Conservation (phyloP, 2,797 vertebrate genomes). For the Chrosomus eos region DNA sequence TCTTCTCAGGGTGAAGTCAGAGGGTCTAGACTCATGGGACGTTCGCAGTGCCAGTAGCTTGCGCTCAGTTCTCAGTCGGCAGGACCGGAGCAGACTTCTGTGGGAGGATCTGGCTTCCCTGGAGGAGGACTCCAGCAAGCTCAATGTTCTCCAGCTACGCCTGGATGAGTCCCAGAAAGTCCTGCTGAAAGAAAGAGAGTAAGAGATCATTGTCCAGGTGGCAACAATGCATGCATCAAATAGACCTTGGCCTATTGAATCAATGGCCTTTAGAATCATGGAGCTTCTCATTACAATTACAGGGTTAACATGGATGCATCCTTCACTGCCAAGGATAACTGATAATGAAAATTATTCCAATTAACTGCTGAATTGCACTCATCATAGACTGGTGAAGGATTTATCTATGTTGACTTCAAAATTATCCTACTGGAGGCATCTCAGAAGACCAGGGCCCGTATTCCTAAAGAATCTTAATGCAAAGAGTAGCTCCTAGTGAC, state of each 20-base stretch:
- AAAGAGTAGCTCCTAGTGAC: too few species aligned
- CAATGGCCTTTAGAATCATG: neutral
- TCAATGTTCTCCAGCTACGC: slow-evolving; percentile 87
- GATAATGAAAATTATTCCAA: neutral
- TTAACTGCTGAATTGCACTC: neutral
- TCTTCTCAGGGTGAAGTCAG: slow-evolving; percentile 79
- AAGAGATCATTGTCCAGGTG: slow-evolving; percentile 62
- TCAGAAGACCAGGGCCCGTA: neutral
- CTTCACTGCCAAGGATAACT: neutral
- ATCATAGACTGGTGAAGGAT: neutral
- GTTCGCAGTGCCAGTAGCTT: slow-evolving; percentile 69
- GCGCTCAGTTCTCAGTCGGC: slow-evolving; percentile 79
- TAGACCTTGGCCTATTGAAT: neutral
- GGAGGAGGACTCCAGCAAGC: slow-evolving; percentile 88
- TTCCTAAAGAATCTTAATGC: too few species aligned
- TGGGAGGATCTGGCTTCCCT: slow-evolving; percentile 84
- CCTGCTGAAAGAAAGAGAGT: slow-evolving; percentile 87
- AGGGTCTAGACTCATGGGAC: slow-evolving; percentile 83
- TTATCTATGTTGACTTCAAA: neutral
- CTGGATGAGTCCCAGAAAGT: slow-evolving; percentile 95
- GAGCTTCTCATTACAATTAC: neutral
- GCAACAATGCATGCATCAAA: neutral
- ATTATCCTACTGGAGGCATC: neutral
- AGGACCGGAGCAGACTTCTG: slow-evolving; percentile 87
- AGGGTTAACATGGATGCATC: neutral